phyloP scores from a whole-genome alignment of 1,140 invertebrate species.

The Glomeris maerens region DNA sequence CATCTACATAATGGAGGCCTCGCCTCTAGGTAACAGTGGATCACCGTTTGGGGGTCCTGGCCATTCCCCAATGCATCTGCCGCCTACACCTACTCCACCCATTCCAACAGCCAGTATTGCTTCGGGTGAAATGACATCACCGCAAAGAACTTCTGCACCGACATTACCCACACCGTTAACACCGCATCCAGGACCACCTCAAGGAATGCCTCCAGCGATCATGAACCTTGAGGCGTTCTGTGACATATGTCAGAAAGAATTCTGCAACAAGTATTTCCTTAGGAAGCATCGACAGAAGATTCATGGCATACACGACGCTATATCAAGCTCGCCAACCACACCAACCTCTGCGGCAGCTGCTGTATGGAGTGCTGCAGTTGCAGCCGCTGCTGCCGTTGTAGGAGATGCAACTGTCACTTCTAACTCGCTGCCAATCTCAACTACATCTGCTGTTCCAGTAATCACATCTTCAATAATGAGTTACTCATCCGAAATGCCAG shows the following conservation, averaged over 20 bases:
- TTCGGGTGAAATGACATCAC: neutral
- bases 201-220: neutral
- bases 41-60: neutral
- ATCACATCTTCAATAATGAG: slow-evolving; percentile 8
- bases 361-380: neutral
- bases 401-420: slow-evolving; percentile 1
- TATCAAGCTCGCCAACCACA: slow-evolving; percentile 13
- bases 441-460: neutral
- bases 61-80: neutral
- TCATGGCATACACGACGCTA: slow-evolving; percentile 23
- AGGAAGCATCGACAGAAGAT: slow-evolving; percentile 34
- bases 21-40: neutral
- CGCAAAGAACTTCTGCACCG: neutral
- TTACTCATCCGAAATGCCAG: slow-evolving; percentile 4
- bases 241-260: slow-evolving; percentile 34
- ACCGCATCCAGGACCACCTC: too few species aligned
- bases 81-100: too few species aligned
- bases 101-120: neutral
- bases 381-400: neutral
- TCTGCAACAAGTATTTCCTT: slow-evolving; percentile 33
- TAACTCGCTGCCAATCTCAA: neutral
- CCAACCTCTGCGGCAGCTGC: slow-evolving; percentile 8
- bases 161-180: neutral
- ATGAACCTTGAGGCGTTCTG: slow-evolving; percentile 31
- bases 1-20: slow-evolving; percentile 34